phyloP scores from a whole-genome alignment of 2,888 invertebrate species.

The Eumerus sabulonum region DNA sequence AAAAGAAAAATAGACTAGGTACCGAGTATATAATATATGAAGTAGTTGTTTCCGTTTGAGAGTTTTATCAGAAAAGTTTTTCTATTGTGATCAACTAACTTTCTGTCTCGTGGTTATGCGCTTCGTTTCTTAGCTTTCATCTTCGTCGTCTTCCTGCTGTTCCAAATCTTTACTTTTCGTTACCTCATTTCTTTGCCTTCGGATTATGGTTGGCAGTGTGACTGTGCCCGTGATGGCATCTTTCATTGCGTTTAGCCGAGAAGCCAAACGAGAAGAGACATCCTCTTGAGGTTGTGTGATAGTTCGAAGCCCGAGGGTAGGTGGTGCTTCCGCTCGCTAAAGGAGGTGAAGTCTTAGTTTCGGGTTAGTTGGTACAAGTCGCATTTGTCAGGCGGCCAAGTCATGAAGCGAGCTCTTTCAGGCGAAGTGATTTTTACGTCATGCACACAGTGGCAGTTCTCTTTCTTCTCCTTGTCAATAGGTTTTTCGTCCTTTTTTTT shows the following conservation, averaged over 20 bases:
- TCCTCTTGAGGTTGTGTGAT: conserved; percentile 32
- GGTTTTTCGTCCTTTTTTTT: too few relatives aligned
- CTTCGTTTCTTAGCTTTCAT: conserved; percentile 39
- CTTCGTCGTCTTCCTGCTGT: conserved; percentile 16
- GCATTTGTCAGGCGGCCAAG: conserved; percentile 62
- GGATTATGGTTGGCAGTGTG: neutral
- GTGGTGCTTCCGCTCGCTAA: neutral
- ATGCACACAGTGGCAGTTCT: neutral
- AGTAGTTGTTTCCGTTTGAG: conserved; percentile 65
- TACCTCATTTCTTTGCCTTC: too few relatives aligned
- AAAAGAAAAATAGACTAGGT: conserved; percentile 32
- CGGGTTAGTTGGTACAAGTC: conserved; percentile 55
- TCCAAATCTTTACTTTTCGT: neutral
- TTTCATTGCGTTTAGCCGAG: conserved; percentile 54
- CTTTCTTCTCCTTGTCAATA: too few relatives aligned
- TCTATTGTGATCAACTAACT: conserved; percentile 67
- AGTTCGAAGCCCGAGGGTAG: conserved; percentile 16
- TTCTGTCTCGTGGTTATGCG: conserved; percentile 61
- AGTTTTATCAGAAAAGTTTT: conserved; percentile 69
- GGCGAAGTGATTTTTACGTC: conserved; percentile 48
- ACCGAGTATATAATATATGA: conserved; percentile 30
- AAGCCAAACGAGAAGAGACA: conserved; percentile 13
- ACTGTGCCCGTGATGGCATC: conserved; percentile 40
- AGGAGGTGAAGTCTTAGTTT: conserved; percentile 30
- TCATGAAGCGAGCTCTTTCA: conserved; percentile 37